phyloP scores from a whole-genome alignment of 1,140 invertebrate species.

The Drosophila bocki region DNA sequence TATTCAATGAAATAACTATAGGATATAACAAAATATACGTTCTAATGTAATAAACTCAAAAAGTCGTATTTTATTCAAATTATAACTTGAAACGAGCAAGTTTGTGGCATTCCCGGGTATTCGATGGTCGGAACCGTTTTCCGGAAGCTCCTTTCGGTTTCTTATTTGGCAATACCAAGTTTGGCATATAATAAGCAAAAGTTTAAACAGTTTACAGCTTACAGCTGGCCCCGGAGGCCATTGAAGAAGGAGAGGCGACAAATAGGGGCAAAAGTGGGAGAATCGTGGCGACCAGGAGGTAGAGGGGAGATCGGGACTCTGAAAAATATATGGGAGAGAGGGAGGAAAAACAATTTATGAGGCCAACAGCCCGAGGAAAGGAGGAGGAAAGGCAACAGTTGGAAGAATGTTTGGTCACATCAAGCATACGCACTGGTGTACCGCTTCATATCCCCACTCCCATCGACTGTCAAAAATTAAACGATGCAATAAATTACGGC shows the following conservation, averaged over 20 bases:
- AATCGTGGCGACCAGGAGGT: background rate
- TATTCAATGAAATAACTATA: background rate
- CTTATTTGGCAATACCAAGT: background rate
- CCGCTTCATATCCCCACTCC: background rate
- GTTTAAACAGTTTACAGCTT: conserved; percentile 12
- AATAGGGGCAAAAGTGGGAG: background rate
- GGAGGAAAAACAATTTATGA: conserved; percentile 15
- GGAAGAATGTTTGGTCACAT: conserved; percentile 45
- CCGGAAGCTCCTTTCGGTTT: background rate
- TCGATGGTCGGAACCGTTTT: background rate
- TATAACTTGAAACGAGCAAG: background rate
- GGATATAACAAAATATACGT: background rate
- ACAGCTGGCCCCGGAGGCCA: conserved; percentile 9
- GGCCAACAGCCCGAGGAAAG: conserved; percentile 9
- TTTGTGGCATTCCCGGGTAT: background rate
- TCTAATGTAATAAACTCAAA: background rate
- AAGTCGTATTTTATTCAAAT: background rate
- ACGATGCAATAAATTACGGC: conserved; percentile 73
- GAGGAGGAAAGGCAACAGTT: conserved; percentile 28
- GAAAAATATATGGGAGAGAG: background rate
- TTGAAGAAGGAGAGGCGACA: background rate
- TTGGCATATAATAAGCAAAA: background rate
- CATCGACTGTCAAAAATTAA: conserved; percentile 61
- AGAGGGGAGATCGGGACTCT: background rate
- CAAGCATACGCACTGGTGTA: conserved; percentile 73